Percentiles rank a stretch among this genome's conserved stretches.
phyloP scores from a whole-genome alignment of 2,888 invertebrate genomes.

The Dryadula phaetusa region DNA sequence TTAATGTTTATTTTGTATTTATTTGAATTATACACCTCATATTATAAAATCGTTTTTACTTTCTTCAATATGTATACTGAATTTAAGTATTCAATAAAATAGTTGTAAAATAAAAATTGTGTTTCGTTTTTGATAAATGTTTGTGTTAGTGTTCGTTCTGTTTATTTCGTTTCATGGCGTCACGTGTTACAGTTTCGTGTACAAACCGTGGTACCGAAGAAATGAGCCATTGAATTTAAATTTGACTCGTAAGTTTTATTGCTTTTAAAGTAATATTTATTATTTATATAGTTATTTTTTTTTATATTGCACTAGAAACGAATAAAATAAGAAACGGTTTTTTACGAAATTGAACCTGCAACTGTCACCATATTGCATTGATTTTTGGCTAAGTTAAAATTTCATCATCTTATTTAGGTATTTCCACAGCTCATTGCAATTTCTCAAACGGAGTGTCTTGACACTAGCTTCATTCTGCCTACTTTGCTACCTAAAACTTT shows the following conservation, averaged over 20 bases:
- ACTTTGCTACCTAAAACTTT: no score
- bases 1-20: neutral
- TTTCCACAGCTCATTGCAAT: no score
- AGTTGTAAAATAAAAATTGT: slow-evolving; percentile 19
- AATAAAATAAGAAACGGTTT: no score
- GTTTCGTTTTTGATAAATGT: slow-evolving; percentile 19
- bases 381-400: no score
- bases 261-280: neutral
- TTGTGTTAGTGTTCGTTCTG: neutral
- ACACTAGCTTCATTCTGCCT: no score
- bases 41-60: neutral
- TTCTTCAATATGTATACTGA: slow-evolving; percentile 12
- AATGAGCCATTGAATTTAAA: slow-evolving; percentile 43
- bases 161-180: neutral
- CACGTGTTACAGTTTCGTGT: neutral
- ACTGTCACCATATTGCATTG: no score
- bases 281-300: no score
- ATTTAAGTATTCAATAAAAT: slow-evolving; percentile 24
- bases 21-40: neutral
- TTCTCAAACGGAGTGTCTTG: no score
- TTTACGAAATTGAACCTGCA: no score
- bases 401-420: no score
- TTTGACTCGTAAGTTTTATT: slow-evolving; percentile 52
- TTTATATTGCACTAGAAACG: no score
- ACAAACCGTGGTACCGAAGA: neutral